Conservation (phyloP, 2,113 vertebrate species). For the Xiphophorus maculatus region DNA sequence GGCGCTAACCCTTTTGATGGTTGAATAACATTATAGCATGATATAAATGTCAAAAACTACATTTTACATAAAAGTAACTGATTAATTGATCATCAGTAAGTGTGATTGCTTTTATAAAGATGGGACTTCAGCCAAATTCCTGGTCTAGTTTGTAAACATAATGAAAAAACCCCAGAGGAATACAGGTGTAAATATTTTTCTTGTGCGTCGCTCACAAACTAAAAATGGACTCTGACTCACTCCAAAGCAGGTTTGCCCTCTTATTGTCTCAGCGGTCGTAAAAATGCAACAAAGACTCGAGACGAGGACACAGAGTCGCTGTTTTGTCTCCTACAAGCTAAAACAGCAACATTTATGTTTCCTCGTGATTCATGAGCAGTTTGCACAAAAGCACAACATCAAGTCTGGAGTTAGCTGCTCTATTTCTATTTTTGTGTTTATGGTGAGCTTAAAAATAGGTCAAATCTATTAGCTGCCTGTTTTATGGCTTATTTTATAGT, state of each 20-base stretch:
- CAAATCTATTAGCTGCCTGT: conserved; percentile 1
- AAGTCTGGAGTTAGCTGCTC: background rate
- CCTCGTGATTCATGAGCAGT: conserved; percentile 22
- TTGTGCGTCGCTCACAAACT: conserved; percentile 26
- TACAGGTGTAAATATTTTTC: conserved; percentile 60
- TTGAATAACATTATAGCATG: too few relatives aligned
- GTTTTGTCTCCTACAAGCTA: conserved; percentile 19
- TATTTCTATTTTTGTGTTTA: conserved; percentile 2
- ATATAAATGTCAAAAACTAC: too few relatives aligned
- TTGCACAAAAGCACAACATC: conserved; percentile 25
- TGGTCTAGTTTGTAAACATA: background rate
- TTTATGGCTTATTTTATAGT: conserved; percentile 38
- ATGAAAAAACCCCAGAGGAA: conserved; percentile 7
- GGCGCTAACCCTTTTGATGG: too few relatives aligned
- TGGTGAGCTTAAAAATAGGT: background rate
- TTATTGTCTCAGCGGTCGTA: background rate
- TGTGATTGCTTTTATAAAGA: background rate
- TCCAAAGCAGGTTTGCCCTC: background rate
- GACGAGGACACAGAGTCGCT: conserved; percentile 20
- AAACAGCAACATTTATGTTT: conserved; percentile 47
- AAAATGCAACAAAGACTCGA: conserved; percentile 15
- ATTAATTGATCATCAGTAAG: background rate
- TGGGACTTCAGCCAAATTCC: background rate
- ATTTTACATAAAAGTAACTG: too few relatives aligned
- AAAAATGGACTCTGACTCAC: conserved; percentile 9